Evolutionary conservation across 2,113 vertebrate genomes (phyloP).

Genomic region (Uria aalge): DNA sequence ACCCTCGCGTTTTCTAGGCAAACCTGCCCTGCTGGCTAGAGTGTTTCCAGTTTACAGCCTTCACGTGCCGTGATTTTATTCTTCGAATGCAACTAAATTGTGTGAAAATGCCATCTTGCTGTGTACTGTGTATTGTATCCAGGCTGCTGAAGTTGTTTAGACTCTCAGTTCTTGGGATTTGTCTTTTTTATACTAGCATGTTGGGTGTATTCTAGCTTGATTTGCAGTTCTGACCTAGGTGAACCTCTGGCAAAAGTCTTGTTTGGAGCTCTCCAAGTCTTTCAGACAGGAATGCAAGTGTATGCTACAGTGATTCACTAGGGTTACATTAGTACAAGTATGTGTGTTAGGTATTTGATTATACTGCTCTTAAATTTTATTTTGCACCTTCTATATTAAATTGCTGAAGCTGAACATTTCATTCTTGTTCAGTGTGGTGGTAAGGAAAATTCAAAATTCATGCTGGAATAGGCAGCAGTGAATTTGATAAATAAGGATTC

Average conservation of each 20-base stretch:
- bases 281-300: not conserved
- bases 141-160: not conserved
- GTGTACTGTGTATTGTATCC: accelerated
- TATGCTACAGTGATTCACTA: not conserved
- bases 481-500: not conserved
- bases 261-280: not conserved
- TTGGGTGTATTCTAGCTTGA: not conserved
- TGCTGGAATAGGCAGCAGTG: not conserved
- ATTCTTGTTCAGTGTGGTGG: not conserved
- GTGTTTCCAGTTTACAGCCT: not conserved
- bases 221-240: not conserved
- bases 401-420: not conserved
- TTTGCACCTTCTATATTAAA: not conserved
- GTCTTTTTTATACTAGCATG: not conserved
- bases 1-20: not conserved
- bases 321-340: not conserved
- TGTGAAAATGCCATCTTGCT: not conserved
- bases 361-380: not conserved
- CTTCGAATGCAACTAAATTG: not conserved
- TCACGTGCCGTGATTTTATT: not conserved
- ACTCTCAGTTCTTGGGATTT: not conserved
- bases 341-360: not conserved
- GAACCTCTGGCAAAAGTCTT: not conserved
- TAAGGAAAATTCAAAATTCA: not conserved
- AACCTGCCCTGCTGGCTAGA: not conserved